These are phyloP conservation scores for Helogale parvula DNA, from an alignment of 2,113 vertebrate genomes.

Conservation along the genomic window DNA sequence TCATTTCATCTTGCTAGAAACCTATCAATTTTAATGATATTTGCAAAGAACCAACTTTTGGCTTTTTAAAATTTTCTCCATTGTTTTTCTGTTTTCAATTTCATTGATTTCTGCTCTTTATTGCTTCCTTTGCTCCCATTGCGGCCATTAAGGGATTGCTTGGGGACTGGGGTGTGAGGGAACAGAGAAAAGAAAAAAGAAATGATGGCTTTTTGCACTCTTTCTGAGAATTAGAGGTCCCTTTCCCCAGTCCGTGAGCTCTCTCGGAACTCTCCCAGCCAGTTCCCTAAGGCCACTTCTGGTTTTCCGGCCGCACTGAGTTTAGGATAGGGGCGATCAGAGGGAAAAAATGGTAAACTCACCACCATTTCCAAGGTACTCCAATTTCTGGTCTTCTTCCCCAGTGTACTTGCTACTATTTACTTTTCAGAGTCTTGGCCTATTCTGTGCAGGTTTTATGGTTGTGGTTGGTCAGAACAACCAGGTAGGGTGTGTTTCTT, in stretches of 20 bases:
- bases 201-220: background rate
- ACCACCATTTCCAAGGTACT: background rate
- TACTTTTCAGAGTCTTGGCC: background rate
- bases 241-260: background rate
- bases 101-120: constrained; percentile 29
- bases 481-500: background rate
- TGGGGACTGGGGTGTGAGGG: background rate
- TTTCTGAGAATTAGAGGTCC: background rate
- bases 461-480: background rate
- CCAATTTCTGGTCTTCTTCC: background rate
- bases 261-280: background rate
- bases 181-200: background rate
- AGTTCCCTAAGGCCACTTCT: background rate
- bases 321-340: background rate
- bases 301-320: background rate
- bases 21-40: constrained; percentile 3
- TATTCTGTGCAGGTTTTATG: background rate
- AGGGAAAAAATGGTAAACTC: background rate
- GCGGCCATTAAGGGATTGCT: background rate
- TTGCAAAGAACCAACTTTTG: constrained; percentile 44
- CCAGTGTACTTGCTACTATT: background rate
- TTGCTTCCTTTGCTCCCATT: constrained; percentile 3
- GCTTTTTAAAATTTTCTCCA: background rate
- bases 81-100: constrained; percentile 8
- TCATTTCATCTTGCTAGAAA: background rate